A percentile compares a stretch with the other conserved stretches of the same genome.
phyloP scores from a whole-genome alignment of 2,113 vertebrate species.

The Axis porcinus region DNA sequence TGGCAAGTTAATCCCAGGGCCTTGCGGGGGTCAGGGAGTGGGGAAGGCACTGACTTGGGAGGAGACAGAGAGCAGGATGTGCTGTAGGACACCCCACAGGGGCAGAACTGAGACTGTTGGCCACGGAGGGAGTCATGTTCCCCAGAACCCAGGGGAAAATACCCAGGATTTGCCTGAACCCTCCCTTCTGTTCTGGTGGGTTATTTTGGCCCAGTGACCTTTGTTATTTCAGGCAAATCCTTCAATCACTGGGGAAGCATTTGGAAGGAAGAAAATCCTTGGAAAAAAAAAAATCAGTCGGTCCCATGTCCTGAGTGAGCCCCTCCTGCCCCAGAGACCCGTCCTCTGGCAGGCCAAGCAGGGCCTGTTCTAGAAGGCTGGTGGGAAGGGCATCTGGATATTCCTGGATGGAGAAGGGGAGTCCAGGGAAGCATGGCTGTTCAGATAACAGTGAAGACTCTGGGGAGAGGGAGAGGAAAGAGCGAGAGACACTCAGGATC shows the following conservation, averaged over 20 bases:
- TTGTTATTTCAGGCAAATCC: conserved; percentile 30
- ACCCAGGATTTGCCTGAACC: background rate
- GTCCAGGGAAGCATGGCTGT: background rate
- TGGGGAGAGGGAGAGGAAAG: background rate
- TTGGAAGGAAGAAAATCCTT: background rate
- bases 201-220: background rate
- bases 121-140: background rate
- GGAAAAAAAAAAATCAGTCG: background rate
- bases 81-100: background rate
- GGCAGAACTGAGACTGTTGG: background rate
- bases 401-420: background rate
- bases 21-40: background rate
- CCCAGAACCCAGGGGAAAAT: background rate
- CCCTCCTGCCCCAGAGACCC: background rate
- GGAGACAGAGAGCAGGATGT: background rate
- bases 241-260: background rate
- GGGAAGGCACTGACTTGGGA: background rate
- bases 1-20: background rate
- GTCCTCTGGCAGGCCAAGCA: background rate
- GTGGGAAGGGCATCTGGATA: background rate
- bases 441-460: background rate
- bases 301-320: background rate
- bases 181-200: background rate
- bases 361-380: background rate
- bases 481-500: background rate